Evolutionary conservation across 2,113 vertebrate species (phyloP).

Genomic region (Tetrax tetrax): DNA sequence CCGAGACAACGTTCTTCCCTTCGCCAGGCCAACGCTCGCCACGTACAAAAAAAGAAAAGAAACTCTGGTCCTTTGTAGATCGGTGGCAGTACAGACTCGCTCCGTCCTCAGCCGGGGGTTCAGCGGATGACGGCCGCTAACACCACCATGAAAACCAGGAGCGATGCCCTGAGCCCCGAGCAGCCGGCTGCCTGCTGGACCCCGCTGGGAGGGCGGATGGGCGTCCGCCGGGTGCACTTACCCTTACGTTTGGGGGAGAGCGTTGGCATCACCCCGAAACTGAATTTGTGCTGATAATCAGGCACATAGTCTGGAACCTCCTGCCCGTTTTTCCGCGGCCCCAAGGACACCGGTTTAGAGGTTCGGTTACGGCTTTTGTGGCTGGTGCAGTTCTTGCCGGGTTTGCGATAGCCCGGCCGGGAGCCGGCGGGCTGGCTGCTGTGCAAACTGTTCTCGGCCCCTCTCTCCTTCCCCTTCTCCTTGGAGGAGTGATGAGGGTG

Average conservation of each 20-base stretch:
- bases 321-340: constrained; percentile 76
- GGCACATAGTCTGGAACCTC: constrained; percentile 84
- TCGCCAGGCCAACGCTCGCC: constrained; percentile 66
- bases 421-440: constrained; percentile 75
- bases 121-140: constrained; percentile 80
- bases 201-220: constrained; percentile 86
- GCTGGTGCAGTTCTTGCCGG: constrained; percentile 86
- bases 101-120: constrained; percentile 1
- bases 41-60: constrained; percentile 71
- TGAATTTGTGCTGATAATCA: constrained; percentile 79
- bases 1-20: constrained; percentile 57
- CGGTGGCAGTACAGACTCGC: constrained; percentile 69
- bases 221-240: constrained; percentile 83
- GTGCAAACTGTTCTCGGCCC: constrained; percentile 61
- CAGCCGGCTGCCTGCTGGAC: constrained; percentile 86
- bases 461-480: constrained; percentile 69
- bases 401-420: constrained; percentile 73
- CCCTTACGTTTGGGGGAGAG: constrained; percentile 72
- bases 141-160: constrained; percentile 77
- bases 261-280: constrained; percentile 74
- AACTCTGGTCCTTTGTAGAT: constrained; percentile 78
- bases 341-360: constrained; percentile 70
- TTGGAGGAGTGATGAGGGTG: constrained; percentile 71
- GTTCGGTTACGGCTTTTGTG: constrained; percentile 81
- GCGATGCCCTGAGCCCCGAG: constrained; percentile 55